Percentiles rank a stretch among this genome's conserved stretches.
These are phyloP conservation scores for Tetramorium simillimum DNA, from an alignment of 1,140 invertebrate genomes.

Conservation along the genomic window DNA sequence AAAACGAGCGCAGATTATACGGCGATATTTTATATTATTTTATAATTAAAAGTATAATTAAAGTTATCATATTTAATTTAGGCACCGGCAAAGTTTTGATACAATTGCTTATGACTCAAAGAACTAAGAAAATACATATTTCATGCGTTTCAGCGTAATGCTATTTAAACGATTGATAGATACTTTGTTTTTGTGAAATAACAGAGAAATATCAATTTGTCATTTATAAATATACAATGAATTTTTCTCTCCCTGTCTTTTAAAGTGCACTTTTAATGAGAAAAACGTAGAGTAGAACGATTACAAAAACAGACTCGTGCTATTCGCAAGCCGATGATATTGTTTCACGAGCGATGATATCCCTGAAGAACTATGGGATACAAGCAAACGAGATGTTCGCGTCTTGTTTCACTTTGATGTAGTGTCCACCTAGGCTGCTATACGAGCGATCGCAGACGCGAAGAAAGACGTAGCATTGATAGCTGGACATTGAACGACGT, in stretches of 20 bases:
- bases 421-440: constrained; percentile 64
- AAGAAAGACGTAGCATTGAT: constrained; percentile 81
- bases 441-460: constrained; percentile 73
- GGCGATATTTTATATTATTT: not conserved
- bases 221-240: not conserved
- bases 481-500: constrained; percentile 80
- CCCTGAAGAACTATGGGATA: constrained; percentile 23
- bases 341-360: constrained; percentile 24
- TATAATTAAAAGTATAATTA: not conserved
- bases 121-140: not conserved
- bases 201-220: not conserved
- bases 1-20: not conserved
- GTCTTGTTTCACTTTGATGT: constrained; percentile 64
- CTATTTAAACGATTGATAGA: not conserved
- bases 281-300: not conserved
- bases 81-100: not conserved
- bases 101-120: not conserved
- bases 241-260: not conserved
- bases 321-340: constrained; percentile 8
- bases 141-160: not conserved
- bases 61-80: not conserved
- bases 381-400: constrained; percentile 69
- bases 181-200: not conserved
- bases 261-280: not conserved
- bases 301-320: not conserved